A percentile compares a stretch with the other conserved stretches of the same genome.
These are phyloP conservation scores for Papilio glaucus DNA, from an alignment of 1,140 invertebrate species.

Conservation along the genomic window DNA sequence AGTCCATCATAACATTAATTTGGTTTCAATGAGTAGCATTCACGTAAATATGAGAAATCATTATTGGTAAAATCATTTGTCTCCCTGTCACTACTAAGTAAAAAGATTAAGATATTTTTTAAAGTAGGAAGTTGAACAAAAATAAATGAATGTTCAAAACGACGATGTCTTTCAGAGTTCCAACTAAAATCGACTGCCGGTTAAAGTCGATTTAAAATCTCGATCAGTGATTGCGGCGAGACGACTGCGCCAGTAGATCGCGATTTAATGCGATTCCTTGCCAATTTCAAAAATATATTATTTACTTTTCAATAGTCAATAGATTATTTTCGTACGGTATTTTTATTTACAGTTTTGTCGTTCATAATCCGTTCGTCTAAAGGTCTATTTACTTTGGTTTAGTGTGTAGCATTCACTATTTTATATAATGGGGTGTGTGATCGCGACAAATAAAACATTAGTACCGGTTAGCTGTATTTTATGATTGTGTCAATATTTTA, in stretches of 20 bases:
- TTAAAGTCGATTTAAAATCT: constrained; percentile 22
- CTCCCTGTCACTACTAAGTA: background rate
- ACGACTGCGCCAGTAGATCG: background rate
- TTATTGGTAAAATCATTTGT: background rate
- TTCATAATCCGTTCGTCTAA: no score
- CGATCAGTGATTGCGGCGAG: constrained; percentile 15
- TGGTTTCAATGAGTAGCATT: no score
- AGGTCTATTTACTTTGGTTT: no score
- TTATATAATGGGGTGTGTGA: no score
- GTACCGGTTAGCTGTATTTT: no score
- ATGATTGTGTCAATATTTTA: no score
- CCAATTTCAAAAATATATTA: constrained; percentile 18
- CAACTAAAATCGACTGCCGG: constrained; percentile 3
- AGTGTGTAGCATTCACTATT: no score
- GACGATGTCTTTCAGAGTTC: background rate
- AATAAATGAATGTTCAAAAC: background rate
- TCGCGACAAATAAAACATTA: no score
- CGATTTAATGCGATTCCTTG: constrained; percentile 6
- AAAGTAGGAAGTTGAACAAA: background rate
- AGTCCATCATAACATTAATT: no score
- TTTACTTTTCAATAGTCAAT: constrained; percentile 10
- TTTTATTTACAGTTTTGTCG: no score
- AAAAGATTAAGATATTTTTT: background rate
- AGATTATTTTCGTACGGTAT: background rate
- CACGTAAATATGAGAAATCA: no score